These are phyloP conservation scores for Darevskia mixta DNA, from an alignment of 2,797 vertebrate genomes.

Conservation along the genomic window DNA sequence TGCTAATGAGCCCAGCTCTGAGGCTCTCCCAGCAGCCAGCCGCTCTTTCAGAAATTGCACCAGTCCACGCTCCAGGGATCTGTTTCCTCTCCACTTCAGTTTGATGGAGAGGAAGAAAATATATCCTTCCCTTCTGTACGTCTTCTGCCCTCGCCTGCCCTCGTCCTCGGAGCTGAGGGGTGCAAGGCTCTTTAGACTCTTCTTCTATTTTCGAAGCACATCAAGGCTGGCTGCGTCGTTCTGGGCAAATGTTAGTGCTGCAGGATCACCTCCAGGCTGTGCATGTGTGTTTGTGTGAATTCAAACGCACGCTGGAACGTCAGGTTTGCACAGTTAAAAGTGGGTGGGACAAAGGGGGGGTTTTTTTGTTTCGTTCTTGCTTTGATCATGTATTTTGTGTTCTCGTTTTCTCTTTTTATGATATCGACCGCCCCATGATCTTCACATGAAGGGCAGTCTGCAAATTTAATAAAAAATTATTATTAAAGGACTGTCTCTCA, in stretches of 20 bases:
- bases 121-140: constrained; percentile 6
- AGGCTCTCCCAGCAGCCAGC: constrained; percentile 57
- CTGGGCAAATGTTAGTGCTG: background rate
- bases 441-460: no score
- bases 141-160: background rate
- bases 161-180: constrained; percentile 38
- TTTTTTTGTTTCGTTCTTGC: no score
- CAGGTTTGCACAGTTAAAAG: no score
- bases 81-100: constrained; percentile 23
- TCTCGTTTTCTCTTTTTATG: no score
- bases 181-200: rapidly evolving
- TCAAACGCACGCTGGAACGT: no score
- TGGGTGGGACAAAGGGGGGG: no score
- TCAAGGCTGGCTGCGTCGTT: rapidly evolving
- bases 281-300: no score
- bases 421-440: no score
- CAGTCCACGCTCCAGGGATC: constrained; percentile 16
- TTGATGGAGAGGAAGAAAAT: constrained; percentile 39
- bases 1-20: constrained; percentile 40
- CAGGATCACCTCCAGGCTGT: no score
- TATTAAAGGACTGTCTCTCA: no score
- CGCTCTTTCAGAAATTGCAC: constrained; percentile 47
- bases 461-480: no score
- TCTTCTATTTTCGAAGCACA: background rate
- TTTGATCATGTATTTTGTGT: no score